Percentiles rank a stretch among this genome's conserved stretches.
phyloP scores from a whole-genome alignment of 2,113 vertebrate species.

The Pimephales promelas region DNA sequence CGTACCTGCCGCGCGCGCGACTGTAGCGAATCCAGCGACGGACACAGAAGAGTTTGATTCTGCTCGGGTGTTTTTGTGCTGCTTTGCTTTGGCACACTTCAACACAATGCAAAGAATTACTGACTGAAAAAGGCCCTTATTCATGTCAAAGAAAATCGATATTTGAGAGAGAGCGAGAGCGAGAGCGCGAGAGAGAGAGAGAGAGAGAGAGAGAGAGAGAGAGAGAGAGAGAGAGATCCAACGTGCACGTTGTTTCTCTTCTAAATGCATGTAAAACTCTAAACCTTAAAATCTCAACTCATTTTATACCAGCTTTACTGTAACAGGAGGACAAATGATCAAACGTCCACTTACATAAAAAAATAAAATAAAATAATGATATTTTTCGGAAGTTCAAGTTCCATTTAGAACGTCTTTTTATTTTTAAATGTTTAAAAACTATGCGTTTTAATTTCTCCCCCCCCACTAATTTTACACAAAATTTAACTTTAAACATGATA shows the following conservation, averaged over 20 bases:
- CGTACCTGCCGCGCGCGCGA: constrained; percentile 39
- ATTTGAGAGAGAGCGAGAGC: constrained; percentile 21
- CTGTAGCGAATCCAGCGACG: background rate
- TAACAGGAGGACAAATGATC: no score
- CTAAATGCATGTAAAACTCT: background rate
- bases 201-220: constrained; percentile 31
- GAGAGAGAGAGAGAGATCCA: constrained; percentile 16
- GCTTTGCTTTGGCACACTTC: constrained; percentile 35
- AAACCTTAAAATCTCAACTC: background rate
- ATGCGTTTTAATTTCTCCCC: no score
- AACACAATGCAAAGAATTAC: constrained; percentile 17
- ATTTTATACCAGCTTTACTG: background rate
- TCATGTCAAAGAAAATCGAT: constrained; percentile 51
- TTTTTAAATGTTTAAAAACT: background rate
- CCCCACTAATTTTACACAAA: no score
- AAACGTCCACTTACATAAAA: background rate
- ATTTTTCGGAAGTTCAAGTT: background rate
- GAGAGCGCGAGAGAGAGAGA: constrained; percentile 1
- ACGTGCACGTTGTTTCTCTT: constrained; percentile 14
- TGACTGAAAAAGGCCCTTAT: constrained; percentile 52
- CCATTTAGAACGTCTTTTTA: background rate
- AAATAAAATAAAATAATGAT: background rate
- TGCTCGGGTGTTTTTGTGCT: constrained; percentile 29
- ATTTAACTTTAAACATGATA: no score
- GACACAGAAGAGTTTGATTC: constrained; percentile 28